Evolutionary conservation across 2,113 vertebrate species (phyloP), one percentile per base, ranked within the genome.

Genomic region (Gymnorhina tibicen): DNA sequence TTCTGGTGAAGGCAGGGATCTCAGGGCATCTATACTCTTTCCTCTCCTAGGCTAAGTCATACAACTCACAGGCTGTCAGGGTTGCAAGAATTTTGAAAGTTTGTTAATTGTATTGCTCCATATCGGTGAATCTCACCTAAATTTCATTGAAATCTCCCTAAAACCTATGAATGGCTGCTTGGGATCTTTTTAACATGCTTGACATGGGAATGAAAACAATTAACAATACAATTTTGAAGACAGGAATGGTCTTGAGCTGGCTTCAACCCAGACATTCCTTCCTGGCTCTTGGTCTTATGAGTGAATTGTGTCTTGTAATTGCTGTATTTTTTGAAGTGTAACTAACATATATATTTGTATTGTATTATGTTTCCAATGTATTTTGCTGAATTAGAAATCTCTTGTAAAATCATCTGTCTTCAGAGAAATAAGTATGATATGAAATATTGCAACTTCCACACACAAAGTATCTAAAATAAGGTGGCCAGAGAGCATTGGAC

Each of bases 251-350:
- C 9, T 86, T 70, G 13, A 70, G 18, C 6, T 44, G 32, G 18
- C 16, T 62, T 89, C 37, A 81, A 33, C 17, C 8, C 13, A 82
- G 1, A 1, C 10, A 42, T 53, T 74, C 27, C 13, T 44, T 69
- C 6, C 33, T 17, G 10, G 28, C 3, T 55, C 1, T 1, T 39
- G 16, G 7, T n/a, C 42, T 47, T 42, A 22, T 8, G 4, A 62
- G 7, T n/a, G 17, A 77, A n/a, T 16, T 0, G 0, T 41, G 8
- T 33, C 55, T 19, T 39, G 37, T 7, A 73, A 23, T 16, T 73
- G 13, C 15, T 59, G 1, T 49, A 49, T 53, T 49, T 74, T 5
- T 1, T 21, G 12, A 74, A 53, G 7, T 50, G 8, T 11, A 84
- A 42, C 22, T 60, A 49, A 35, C 6, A 3, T 8, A 70, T 55